Evolutionary conservation across 2,888 invertebrate genomes (phyloP), one percentile per base, ranked within the genome.

Genomic region (Calliscelio sp.): DNA sequence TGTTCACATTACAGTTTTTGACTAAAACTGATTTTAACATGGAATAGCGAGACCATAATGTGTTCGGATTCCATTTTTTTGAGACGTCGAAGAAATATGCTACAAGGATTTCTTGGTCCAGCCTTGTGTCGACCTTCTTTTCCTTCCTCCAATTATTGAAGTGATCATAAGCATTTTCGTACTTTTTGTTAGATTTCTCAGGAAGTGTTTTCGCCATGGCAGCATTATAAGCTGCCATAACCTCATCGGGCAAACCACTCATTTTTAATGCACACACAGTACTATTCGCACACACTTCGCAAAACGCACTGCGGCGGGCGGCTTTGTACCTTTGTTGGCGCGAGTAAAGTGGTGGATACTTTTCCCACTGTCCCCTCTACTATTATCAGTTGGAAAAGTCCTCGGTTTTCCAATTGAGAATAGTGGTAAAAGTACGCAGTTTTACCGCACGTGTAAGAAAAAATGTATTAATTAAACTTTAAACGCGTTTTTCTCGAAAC

Each of bases 41-140:
- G 6, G 53, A 53, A 53, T 24, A 53, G 10, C 53, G 53, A 11
- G 53, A 53, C 53, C 53, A 25, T n/a, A 53, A 11, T 11, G 53
- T 53, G 8, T 24, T 53, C 1, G 25, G 53, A 14, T 53, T 53
- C 53, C 53, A 53, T 24, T 25, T 53, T 6, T 53, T 11, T 10
- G 53, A 53, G 24, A 1, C 1, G 0, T 53, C 25, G 24, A 25
- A 53, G 5, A 53, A 53, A 24, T 53, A 53, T 25, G 53, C 25
- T n/a, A 53, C 14, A 0, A 53, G 14, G 0, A 53, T 5, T 53
- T 53, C 25, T 53, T 53, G 53, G 14, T 53, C 24, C 1, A 24
- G 25, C 0, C 5, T 24, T 5, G 10, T 24, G 24, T 53, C 53
- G 6, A 53, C 53, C 6, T 53, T 24, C 1, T 53, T 53, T 11